These are phyloP conservation scores for Enhydra lutris DNA, from an alignment of 2,113 vertebrate species.

Conservation along the genomic window DNA sequence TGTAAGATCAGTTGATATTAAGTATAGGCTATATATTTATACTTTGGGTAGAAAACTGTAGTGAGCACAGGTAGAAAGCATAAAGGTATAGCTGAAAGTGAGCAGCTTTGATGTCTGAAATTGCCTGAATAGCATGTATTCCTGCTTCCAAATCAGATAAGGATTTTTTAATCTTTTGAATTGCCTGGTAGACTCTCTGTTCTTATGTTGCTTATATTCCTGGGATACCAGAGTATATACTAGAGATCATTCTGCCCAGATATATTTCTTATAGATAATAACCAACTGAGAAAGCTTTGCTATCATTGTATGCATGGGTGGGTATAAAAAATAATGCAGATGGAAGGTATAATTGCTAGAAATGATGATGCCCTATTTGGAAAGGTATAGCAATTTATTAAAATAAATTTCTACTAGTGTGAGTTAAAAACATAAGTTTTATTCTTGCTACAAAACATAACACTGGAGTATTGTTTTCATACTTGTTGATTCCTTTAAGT, in stretches of 20 bases:
- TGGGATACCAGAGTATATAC: neutral
- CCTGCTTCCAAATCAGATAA: neutral
- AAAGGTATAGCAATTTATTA: neutral
- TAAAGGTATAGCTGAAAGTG: neutral
- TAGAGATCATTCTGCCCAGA: neutral
- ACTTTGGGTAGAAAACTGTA: neutral
- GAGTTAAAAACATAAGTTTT: neutral
- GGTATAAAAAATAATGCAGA: neutral
- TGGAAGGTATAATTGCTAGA: neutral
- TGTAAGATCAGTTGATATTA: neutral
- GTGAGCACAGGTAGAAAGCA: neutral
- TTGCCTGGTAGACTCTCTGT: neutral
- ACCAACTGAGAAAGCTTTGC: neutral
- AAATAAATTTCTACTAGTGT: neutral
- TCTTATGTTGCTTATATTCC: neutral
- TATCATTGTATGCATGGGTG: neutral
- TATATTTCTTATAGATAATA: neutral
- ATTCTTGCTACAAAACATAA: neutral
- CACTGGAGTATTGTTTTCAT: neutral
- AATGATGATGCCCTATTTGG: neutral
- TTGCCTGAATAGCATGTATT: neutral
- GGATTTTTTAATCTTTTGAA: neutral
- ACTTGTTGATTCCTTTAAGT: neutral
- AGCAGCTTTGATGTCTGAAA: neutral
- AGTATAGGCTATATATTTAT: neutral